phyloP scores from a whole-genome alignment of 1,140 invertebrate genomes.

The Arion vulgaris region DNA sequence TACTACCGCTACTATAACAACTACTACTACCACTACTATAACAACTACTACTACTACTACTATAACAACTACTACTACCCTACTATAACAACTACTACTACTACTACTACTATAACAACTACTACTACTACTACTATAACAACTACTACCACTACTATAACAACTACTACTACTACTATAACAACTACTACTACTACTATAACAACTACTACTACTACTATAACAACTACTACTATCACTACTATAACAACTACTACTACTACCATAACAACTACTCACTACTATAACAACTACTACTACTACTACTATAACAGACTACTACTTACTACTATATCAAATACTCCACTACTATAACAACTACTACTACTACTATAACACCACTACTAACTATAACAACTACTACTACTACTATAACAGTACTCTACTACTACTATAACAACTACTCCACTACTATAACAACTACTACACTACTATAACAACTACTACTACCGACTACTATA shows the following conservation, averaged over 20 bases:
- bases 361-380: too few relatives aligned
- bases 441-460: too few relatives aligned
- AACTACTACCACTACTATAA: constrained; percentile 13
- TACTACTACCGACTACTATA: constrained; percentile 15
- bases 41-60: too few relatives aligned
- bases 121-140: too few relatives aligned
- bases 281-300: constrained; percentile 10
- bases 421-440: constrained; percentile 19
- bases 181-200: constrained; percentile 30
- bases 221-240: too few relatives aligned
- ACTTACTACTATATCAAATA: not conserved
- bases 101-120: too few relatives aligned
- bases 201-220: constrained; percentile 26
- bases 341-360: too few relatives aligned
- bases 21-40: too few relatives aligned
- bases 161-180: constrained; percentile 29
- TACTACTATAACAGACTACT: constrained; percentile 17
- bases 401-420: constrained; percentile 7
- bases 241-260: too few relatives aligned
- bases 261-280: constrained; percentile 16
- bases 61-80: constrained; percentile 21
- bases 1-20: constrained; percentile 33
- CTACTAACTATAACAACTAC: constrained; percentile 11
- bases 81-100: not conserved
- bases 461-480: constrained; percentile 26